phyloP scores from a whole-genome alignment of 92 coral and sea anemone species.

The Heteractis magnifica region DNA sequence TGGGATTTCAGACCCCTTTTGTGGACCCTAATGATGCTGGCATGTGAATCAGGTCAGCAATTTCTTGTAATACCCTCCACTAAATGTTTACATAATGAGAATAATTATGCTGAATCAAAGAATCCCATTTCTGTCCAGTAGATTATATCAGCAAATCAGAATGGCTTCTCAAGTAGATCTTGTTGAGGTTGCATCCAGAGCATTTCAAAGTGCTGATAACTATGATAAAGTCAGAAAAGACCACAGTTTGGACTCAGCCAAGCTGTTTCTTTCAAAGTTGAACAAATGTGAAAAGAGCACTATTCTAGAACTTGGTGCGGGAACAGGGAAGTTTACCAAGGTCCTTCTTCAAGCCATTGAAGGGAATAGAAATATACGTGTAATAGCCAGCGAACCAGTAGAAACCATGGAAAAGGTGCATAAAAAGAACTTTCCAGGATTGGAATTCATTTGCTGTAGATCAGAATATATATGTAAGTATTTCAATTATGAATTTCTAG shows the following conservation, averaged over 20 bases:
- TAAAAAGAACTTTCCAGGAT: conserved; percentile 29
- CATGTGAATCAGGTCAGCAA: too few relatives aligned
- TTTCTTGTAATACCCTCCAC: too few relatives aligned
- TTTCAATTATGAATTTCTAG: not conserved
- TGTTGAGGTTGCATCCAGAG: conserved; percentile 24
- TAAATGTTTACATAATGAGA: too few relatives aligned
- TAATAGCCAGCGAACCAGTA: conserved; percentile 48
- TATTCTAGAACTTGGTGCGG: conserved; percentile 43
- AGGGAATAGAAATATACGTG: not conserved
- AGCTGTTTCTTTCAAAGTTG: conserved; percentile 32
- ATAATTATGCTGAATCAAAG: too few relatives aligned
- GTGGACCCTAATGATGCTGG: too few relatives aligned
- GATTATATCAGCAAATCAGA: conserved; percentile 1
- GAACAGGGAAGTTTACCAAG: conserved; percentile 40
- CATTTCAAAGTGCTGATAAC: conserved; percentile 26
- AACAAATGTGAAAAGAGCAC: conserved; percentile 6
- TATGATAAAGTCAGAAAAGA: conserved; percentile 31
- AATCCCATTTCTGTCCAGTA: not conserved
- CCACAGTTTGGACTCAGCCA: conserved; percentile 25
- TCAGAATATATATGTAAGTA: conserved; percentile 51
- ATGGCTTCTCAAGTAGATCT: conserved; percentile 4
- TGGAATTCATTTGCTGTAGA: conserved; percentile 37
- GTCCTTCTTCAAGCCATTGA: conserved; percentile 38
- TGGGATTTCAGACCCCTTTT: too few relatives aligned
- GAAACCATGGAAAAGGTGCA: conserved; percentile 43